Percentiles rank a stretch among this genome's conserved stretches.
Evolutionary conservation across 2,113 vertebrate genomes (phyloP).

Genomic region (Sinocyclocheilus maitianheensis): DNA sequence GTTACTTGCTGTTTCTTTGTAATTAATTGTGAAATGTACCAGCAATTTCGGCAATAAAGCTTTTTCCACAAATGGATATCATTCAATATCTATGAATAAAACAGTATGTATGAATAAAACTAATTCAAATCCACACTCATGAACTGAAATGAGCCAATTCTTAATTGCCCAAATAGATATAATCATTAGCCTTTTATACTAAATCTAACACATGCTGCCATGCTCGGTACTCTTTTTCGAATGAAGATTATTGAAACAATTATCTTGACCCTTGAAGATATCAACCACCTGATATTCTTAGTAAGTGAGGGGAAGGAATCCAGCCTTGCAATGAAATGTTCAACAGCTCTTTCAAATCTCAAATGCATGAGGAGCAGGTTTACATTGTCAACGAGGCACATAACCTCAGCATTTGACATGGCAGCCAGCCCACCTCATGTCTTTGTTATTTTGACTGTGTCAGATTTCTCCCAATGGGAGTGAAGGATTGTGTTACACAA

Average conservation of each 20-base stretch:
- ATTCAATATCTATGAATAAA: background rate
- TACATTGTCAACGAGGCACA: constrained; percentile 29
- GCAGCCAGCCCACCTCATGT: background rate
- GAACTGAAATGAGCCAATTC: background rate
- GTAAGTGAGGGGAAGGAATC: background rate
- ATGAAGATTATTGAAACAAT: constrained; percentile 26
- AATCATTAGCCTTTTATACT: background rate
- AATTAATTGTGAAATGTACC: no score
- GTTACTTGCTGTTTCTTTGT: no score
- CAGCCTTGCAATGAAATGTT: background rate
- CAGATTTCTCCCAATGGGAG: background rate
- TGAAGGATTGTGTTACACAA: background rate
- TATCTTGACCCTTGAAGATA: constrained; percentile 28
- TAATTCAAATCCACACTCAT: background rate
- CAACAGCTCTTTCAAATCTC: background rate
- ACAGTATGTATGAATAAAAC: no score
- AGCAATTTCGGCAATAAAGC: no score
- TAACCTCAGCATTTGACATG: constrained; percentile 28
- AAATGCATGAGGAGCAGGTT: background rate
- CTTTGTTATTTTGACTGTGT: background rate
- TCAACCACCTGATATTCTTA: background rate
- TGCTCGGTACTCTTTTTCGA: background rate
- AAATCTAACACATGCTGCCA: background rate
- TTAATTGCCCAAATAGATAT: background rate
- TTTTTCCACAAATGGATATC: background rate